phyloP scores from a whole-genome alignment of 2,888 invertebrate species.

The Pardosa pseudoannulata region DNA sequence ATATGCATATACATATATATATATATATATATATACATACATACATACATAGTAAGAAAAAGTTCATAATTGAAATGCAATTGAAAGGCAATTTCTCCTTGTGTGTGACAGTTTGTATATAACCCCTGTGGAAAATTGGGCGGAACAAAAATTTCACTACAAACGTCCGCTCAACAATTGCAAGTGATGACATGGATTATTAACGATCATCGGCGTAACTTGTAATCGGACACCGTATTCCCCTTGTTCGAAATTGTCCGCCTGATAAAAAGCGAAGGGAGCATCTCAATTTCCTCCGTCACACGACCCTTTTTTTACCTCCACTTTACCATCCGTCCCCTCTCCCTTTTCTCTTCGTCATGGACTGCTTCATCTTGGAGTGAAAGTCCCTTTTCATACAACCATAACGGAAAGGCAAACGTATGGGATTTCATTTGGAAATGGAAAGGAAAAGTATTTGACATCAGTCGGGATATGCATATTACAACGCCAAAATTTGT shows the following conservation, averaged over 20 bases:
- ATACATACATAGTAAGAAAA: too few species aligned
- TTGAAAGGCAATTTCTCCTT: too few species aligned
- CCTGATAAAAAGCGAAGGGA: background rate
- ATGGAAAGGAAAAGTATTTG: too few species aligned
- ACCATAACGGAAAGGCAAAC: background rate
- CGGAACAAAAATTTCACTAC: background rate
- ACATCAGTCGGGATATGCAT: too few species aligned
- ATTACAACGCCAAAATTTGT: too few species aligned
- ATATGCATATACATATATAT: too few species aligned
- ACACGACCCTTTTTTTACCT: background rate
- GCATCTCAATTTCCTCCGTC: background rate
- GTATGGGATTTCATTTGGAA: too few species aligned
- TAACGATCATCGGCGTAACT: slow-evolving; percentile 42
- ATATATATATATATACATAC: too few species aligned
- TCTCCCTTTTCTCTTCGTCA: slow-evolving; percentile 5
- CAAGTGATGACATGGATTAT: slow-evolving; percentile 42
- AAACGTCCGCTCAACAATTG: background rate
- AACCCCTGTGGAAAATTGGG: background rate
- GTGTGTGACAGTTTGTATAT: slow-evolving; percentile 10
- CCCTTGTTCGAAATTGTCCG: slow-evolving; percentile 5
- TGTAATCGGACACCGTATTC: slow-evolving; percentile 42
- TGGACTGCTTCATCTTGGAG: background rate
- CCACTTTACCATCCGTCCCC: background rate
- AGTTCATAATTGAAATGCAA: too few species aligned
- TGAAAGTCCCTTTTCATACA: too few species aligned